These are phyloP conservation scores for Habropoda laboriosa DNA, from an alignment of 1,140 invertebrate species.

Conservation along the genomic window DNA sequence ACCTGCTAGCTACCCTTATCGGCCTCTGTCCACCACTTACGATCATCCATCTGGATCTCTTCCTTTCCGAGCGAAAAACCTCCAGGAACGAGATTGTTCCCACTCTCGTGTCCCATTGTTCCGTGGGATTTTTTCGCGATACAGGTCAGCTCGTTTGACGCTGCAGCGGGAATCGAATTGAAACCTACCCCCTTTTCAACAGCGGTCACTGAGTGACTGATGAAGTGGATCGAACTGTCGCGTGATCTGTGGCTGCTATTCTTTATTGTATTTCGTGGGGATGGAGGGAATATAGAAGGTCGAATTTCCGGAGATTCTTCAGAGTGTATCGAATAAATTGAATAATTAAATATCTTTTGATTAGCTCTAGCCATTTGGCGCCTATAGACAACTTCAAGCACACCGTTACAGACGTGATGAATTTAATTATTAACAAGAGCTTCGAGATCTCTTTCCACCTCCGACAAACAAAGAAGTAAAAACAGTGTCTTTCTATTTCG, in stretches of 20 bases:
- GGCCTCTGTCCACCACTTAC: conserved; percentile 77
- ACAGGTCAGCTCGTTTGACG: conserved; percentile 34
- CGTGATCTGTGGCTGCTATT: too few species aligned
- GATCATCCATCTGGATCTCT: conserved; percentile 80
- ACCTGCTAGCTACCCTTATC: conserved; percentile 72
- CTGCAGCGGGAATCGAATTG: conserved; percentile 7
- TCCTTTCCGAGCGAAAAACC: conserved; percentile 47
- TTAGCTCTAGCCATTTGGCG: too few species aligned
- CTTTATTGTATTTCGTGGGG: background rate
- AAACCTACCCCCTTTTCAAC: too few species aligned
- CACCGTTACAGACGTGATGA: background rate
- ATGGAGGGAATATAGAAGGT: background rate
- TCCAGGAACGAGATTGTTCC: conserved; percentile 48
- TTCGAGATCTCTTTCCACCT: too few species aligned
- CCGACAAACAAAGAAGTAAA: too few species aligned
- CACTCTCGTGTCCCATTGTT: conserved; percentile 52
- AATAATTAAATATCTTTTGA: too few species aligned
- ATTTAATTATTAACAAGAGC: background rate
- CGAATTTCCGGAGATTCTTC: too few species aligned
- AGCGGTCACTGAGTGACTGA: background rate
- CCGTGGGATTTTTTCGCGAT: conserved; percentile 62
- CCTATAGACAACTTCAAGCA: too few species aligned
- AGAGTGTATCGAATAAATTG: too few species aligned
- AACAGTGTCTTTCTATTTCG: conserved; percentile 34
- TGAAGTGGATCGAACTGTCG: background rate